Base-by-base conservation (phyloP, 2,797 vertebrate species). In the Pangasius macronema region DNA sequence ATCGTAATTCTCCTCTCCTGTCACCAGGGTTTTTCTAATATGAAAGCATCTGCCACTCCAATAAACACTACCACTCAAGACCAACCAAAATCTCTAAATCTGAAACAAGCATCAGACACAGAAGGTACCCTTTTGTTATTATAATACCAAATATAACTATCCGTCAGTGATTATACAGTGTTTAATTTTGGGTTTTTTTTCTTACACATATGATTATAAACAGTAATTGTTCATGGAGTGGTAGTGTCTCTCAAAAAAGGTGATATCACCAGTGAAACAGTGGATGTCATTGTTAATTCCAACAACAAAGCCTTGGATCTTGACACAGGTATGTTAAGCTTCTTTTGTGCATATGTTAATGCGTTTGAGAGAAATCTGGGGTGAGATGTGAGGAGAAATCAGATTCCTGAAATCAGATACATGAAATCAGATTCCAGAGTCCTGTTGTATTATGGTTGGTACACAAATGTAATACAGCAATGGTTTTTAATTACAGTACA, bases 201-300 rank as follows among this genome's bases (percentile, higher is more conserved):
- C 84, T 61, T 5, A 9, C 46, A 57, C 39, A 20, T 18, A 46
- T 27, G 70, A 4, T 46, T 70, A n/a, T 75, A 46, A 84, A 85
- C 57, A 89, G 88, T 92, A 53, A 85, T 24, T 61, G 61, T 94
- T 68, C 65, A 82, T 39, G 89, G 89, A 39, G 90, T 93, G 59
- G 57, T 68, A 20, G 85, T 93, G 39, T 73, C 13, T 53, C 86
- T 94, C 14, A 93, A 92, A 85, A 90, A 92, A 30, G 92, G 92
- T 63, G 93, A 94, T 85, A 93, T 94, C 86, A 92, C 92, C 42
- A 91, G 90, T 88, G 93, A 93, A 88, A 82, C 33, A 0, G 92
- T 90, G 80, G 93, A 94, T 82, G 88, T 91, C 59, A 94, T 94
- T 7, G 93, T 94, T 67, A 94, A 93, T 86, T 94, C 92, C 55